Evolutionary conservation across 2,888 invertebrate genomes (phyloP), one percentile per base, ranked within the genome.

Genomic region (Colletes collaris): DNA sequence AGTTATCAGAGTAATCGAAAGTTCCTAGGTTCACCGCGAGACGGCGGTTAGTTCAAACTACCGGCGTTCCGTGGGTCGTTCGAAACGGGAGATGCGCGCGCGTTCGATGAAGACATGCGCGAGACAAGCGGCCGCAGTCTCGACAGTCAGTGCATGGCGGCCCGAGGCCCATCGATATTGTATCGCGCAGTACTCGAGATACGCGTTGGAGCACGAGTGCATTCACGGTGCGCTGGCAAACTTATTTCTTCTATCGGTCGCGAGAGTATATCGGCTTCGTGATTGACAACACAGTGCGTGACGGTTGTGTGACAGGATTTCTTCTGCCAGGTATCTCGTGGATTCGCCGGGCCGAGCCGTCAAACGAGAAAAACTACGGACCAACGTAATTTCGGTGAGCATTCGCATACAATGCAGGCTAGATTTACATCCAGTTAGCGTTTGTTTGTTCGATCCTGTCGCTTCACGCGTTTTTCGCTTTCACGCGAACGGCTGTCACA

Each of bases 91-190:
- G 79, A 79, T 63, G 76, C 76, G 86, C 84, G 86, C 86, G 80
- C 78, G 83, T 71, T 78, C 73, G 69, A 86, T 86, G 87, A 86
- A 87, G 88, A 87, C 89, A 89, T 89, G 90, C 89, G 90, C 90
- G 87, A 84, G 83, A 81, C 80, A 80, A 68, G 85, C 81, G 84
- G 76, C 73, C 83, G 78, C 80, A 85, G 88, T 78, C 86, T 84
- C 86, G 83, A 81, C 81, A 89, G 88, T 91, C 90, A 88, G 91
- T 91, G 91, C 89, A 90, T 90, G 91, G 89, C 91, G 90, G 91
- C 87, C 88, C 87, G 91, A 89, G 90, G 89, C 86, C 84, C 87
- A 87, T 86, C 70, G 81, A 88, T 87, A 88, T 82, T 84, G 86
- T 87, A 82, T 86, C 85, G 80, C 66, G 82, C 73, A 81, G 74